Evolutionary conservation across 1,140 invertebrate genomes (phyloP), one percentile per base, ranked within the genome.

Genomic region (Habropoda laboriosa): DNA sequence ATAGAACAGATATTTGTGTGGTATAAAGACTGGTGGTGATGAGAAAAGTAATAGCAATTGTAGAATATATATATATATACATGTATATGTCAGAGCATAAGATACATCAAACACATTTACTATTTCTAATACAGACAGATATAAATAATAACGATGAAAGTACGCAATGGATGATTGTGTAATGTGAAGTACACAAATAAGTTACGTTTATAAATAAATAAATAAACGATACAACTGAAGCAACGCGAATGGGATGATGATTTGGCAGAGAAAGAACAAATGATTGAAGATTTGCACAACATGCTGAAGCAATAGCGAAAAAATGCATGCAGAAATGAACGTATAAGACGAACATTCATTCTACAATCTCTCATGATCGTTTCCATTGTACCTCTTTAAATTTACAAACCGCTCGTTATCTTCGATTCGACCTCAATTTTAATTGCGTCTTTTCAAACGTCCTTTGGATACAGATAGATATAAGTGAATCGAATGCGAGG

Each of bases 281-380:
- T 68, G 86, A 82, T 58, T 40, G 8, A 53, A 83, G 71, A 60
- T 70, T 71, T 78, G 66, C 86, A 86, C 60, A 77, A 53, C 81
- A 86, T 85, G 87, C 79, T 67, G 71, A 89, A 88, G 83, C 85
- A 53, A 66, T 79, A 80, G 79, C 66, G n/a, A n/a, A 42, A 80
- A 86, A 68, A 86, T 60, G 67, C 85, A 87, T 87, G 86, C 87
- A 86, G 16, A 85, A 78, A 85, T 87, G 72, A 85, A 75, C 71
- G 68, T 60, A 67, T 53, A 60, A 35, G 53, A 58, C 24, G 55
- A 35, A 86, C 66, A 53, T 76, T 76, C 74, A 18, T 38, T 24
- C 13, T 40, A 53, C 35, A n/a, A 45, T 32, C 2, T 13, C 27
- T 32, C 12, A 5, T 8, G n/a, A 16, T 1, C 21, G 27, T 30